Evolutionary conservation across 2,113 vertebrate genomes (phyloP), one percentile per base, ranked within the genome.

Genomic region (Saccopteryx leptura): DNA sequence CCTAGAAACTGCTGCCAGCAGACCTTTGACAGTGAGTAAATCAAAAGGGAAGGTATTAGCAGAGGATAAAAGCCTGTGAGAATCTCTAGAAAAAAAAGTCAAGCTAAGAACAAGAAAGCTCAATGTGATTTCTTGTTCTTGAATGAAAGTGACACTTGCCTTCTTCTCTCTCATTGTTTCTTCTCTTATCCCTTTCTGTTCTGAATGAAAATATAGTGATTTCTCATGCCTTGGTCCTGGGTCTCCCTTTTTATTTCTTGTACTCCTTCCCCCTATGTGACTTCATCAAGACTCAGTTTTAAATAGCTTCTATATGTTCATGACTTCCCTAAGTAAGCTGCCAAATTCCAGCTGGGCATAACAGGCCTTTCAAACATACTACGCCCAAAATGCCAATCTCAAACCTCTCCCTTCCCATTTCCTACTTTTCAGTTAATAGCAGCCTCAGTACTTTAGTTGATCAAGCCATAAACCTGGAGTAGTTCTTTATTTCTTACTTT

Each of bases 51-150:
- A 54, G 12, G 11, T 26, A 79, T 4, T 10, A 86, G 19, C 8
- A 66, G 74, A 88, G 56, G 26, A 39, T 15, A 33, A 68, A 86
- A 60, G 69, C 39, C 48, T 72, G 9, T n/a, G 8, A 72, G 82
- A 85, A 28, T 83, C 24, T 66, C n/a, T 46, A 81, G 52, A 68
- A 75, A 93, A 82, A 66, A 75, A 93, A 82, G 61, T 48, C n/a
- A 68, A 65, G 33, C 18, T 46, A 24, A n/a, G 26, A 90, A 56
- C 18, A 65, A 7, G 31, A 18, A 56, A 54, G 21, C 24, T 76
- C 8, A 61, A 1, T 2, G 12, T 58, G n/a, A 48, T 50, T 69
- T 69, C 26, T 94, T 52, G 18, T 0, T 72, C 9, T 12, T 61
- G 63, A 79, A 75, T 14, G 21, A 81, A 75, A 60, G 4, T 56